Evolutionary conservation across 2,888 invertebrate species (phyloP), one percentile per base, ranked within the genome.

Genomic region (Melikaiella ostensackeni): DNA sequence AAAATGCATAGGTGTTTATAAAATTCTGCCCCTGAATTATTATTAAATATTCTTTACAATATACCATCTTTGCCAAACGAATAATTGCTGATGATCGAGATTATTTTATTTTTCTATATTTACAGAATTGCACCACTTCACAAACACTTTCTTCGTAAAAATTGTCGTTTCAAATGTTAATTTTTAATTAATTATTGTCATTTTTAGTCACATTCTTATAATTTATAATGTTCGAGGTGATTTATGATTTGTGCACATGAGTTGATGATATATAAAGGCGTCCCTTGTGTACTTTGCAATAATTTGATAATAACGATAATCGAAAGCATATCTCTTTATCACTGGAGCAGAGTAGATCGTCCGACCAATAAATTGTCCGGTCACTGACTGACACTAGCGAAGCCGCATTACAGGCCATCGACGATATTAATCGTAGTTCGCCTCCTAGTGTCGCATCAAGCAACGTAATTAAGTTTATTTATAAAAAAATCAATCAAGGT

Each of bases 321-420:
- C 70, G 70, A 70, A 70, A 70, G 70, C 70, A 70, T 70, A 33
- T 70, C 70, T 70, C 70, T 70, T 70, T 50, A 46, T 50, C 70
- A 50, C 46, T 70, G 19, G 50, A 70, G 50, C 70, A 50, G 70
- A 70, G 50, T 46, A 70, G 50, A 46, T 70, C 70, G 50, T 50
- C 70, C 70, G 70, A 70, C 50, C 70, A 70, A 70, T 70, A 70
- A 70, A 70, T 70, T 70, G 70, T 50, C 70, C 70, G 70, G 70
- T 70, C 70, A 70, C 70, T 70, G 70, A 70, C 70, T 70, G 70
- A 70, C 70, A 70, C 70, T n/a, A 70, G 42, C 27, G 55, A 21
- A 66, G 70, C 70, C 50, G 46, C 70, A 70, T 70, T 50, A n/a
- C 70, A 50, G 70, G 30, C 50, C 70, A 33, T 64, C 64, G 64